Percentiles rank a stretch among this genome's conserved stretches.
Evolutionary conservation across 1,140 invertebrate species (phyloP).

Genomic region (Zaprionus ghesquierei): DNA sequence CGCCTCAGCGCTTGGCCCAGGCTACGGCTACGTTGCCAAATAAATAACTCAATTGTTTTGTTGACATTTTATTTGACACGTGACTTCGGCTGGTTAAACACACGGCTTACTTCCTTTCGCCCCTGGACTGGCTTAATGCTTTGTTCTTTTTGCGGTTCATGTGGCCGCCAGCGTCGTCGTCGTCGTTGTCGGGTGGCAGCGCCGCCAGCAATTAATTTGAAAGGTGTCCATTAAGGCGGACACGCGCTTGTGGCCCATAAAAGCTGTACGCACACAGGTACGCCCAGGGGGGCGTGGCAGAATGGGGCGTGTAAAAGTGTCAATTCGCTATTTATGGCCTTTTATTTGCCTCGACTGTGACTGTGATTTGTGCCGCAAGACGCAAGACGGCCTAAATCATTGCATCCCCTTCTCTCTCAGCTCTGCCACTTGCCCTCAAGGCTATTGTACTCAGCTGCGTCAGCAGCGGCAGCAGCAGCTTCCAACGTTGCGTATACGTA

Average conservation of each 20-base stretch:
- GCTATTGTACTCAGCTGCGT: background rate
- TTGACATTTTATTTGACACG: slow-evolving; percentile 81
- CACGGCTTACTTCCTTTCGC: slow-evolving; percentile 20
- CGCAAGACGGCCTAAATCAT: background rate
- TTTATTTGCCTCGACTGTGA: slow-evolving; percentile 29
- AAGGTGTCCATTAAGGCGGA: slow-evolving; percentile 77
- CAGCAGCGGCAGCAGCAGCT: background rate
- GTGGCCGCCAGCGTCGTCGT: slow-evolving; percentile 51
- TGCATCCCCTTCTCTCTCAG: background rate
- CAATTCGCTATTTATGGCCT: slow-evolving; percentile 75
- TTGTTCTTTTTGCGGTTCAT: slow-evolving; percentile 81
- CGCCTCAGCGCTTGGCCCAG: slow-evolving; percentile 34
- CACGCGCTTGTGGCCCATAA: slow-evolving; percentile 57
- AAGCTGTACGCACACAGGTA: slow-evolving; percentile 39
- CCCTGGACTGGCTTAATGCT: slow-evolving; percentile 52
- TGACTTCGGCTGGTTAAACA: slow-evolving; percentile 80
- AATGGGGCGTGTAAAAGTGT: slow-evolving; percentile 62
- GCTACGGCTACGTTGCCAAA: slow-evolving; percentile 44
- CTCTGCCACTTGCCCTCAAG: background rate
- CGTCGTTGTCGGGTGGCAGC: slow-evolving; percentile 28
- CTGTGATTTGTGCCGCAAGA: slow-evolving; percentile 66
- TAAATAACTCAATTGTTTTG: slow-evolving; percentile 81
- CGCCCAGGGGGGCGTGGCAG: background rate
- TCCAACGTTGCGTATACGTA: background rate
- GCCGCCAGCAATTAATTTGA: slow-evolving; percentile 72